phyloP scores from a whole-genome alignment of 2,113 vertebrate genomes.

The Leiothrix lutea region DNA sequence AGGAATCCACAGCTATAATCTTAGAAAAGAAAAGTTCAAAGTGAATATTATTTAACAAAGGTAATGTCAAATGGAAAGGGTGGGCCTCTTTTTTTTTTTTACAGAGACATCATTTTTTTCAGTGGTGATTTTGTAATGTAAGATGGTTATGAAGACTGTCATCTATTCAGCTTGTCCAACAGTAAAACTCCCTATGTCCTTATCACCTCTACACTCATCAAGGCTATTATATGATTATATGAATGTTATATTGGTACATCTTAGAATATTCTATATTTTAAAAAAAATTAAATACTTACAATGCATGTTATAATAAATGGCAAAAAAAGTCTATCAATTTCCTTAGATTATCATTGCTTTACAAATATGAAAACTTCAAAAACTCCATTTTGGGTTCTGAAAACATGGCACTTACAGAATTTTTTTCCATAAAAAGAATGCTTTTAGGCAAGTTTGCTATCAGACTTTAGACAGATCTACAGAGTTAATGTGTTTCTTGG shows the following conservation, averaged over 20 bases:
- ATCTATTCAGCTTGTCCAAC: background rate
- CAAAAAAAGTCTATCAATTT: background rate
- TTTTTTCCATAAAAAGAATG: background rate
- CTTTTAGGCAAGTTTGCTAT: background rate
- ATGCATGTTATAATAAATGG: background rate
- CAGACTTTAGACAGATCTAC: background rate
- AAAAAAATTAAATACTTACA: background rate
- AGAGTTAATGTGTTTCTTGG: background rate
- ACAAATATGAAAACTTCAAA: background rate
- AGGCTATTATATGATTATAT: background rate
- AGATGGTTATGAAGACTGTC: background rate
- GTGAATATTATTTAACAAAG: background rate
- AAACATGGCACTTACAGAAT: background rate
- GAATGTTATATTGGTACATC: background rate
- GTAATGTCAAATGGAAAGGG: background rate
- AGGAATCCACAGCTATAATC: constrained; percentile 71
- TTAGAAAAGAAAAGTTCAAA: constrained; percentile 57
- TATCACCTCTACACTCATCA: background rate
- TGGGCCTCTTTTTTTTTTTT: background rate
- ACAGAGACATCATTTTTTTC: background rate
- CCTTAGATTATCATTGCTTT: background rate
- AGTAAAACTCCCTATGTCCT: background rate
- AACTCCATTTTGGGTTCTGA: background rate
- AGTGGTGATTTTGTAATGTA: background rate
- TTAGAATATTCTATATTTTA: background rate